Evolutionary conservation across 2,888 invertebrate species (phyloP).

Genomic region (Amphimallon solstitiale): DNA sequence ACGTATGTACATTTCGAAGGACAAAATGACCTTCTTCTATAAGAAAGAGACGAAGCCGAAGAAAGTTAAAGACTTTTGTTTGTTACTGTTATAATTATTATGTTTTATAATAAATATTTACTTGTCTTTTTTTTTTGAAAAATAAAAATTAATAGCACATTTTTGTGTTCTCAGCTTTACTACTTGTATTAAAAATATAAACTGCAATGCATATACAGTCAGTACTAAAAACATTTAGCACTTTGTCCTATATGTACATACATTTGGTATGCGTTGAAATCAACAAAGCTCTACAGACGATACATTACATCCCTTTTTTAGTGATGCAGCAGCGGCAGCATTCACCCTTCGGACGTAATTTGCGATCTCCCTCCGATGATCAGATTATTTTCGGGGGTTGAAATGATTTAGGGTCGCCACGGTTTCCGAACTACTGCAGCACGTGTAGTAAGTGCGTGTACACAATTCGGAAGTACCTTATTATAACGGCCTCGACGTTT

Average conservation of each 20-base stretch:
- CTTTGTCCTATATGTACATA: background rate
- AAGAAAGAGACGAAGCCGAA: too few relatives aligned
- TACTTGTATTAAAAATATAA: too few relatives aligned
- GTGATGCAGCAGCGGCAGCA: conserved; percentile 1
- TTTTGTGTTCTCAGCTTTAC: too few relatives aligned
- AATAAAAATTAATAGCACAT: background rate
- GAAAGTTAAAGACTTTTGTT: too few relatives aligned
- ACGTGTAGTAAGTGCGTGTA: conserved; percentile 31
- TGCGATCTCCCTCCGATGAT: conserved; percentile 34
- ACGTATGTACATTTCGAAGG: too few relatives aligned
- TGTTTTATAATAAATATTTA: background rate
- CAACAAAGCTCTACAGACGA: background rate
- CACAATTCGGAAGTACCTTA: conserved; percentile 33
- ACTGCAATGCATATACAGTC: background rate
- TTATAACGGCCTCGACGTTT: conserved; percentile 24
- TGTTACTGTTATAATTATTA: too few relatives aligned
- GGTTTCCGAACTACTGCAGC: conserved; percentile 27
- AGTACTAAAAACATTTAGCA: background rate
- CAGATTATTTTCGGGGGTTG: conserved; percentile 35
- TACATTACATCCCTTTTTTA: conserved; percentile 27
- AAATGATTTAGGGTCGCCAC: conserved; percentile 36
- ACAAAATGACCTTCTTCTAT: too few relatives aligned
- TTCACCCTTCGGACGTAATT: conserved; percentile 24
- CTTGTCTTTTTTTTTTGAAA: background rate
- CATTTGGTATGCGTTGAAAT: background rate